Percentiles rank a stretch among this genome's conserved stretches.
phyloP scores from a whole-genome alignment of 2,113 vertebrate genomes.

The Xyrauchen texanus region DNA sequence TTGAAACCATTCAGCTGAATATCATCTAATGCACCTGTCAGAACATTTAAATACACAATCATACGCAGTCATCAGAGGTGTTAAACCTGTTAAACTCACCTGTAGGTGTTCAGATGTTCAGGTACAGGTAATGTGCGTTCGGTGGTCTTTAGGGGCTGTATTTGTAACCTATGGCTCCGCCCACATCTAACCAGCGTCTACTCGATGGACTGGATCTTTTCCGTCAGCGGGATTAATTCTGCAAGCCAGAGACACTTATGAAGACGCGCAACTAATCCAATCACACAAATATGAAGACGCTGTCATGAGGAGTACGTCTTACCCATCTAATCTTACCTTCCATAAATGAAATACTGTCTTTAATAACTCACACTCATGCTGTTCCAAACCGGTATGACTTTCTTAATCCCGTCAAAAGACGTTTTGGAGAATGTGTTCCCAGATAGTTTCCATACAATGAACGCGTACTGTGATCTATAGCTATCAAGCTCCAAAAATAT shows the following conservation, averaged over 20 bases:
- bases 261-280: slow-evolving; percentile 13
- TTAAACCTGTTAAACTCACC: slow-evolving; percentile 1
- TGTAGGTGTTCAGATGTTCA: neutral
- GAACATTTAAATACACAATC: neutral
- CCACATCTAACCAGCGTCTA: neutral
- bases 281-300: neutral
- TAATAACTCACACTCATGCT: no score
- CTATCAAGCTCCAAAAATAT: no score
- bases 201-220: neutral
- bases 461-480: no score
- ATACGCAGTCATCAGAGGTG: neutral
- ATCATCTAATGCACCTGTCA: no score
- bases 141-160: neutral
- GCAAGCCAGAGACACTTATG: neutral
- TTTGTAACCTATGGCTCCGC: slow-evolving; percentile 22
- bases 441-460: no score
- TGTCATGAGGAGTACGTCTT: neutral
- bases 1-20: no score
- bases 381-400: no score
- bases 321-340: neutral
- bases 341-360: no score
- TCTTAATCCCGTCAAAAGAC: no score
- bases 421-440: no score
- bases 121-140: no score
- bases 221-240: slow-evolving; percentile 15